Percentiles rank a stretch among this genome's conserved stretches.
Evolutionary conservation across 2,888 invertebrate species (phyloP).

Genomic region (Piscicola geometra): DNA sequence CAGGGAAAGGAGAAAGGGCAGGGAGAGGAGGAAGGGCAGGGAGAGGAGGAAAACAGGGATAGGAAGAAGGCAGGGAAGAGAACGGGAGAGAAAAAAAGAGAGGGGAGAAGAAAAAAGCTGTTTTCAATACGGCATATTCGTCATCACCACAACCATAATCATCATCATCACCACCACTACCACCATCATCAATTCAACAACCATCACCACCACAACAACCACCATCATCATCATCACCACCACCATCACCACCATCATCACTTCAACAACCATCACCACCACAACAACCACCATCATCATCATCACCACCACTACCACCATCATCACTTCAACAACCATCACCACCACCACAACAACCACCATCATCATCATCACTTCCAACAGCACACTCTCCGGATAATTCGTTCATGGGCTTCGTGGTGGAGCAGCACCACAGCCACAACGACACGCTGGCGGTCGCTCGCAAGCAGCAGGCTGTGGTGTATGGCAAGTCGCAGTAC

Average conservation of each 20-base stretch:
- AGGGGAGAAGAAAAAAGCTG: too few relatives aligned
- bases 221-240: not conserved
- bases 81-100: too few relatives aligned
- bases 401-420: constrained; percentile 58
- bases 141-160: too few relatives aligned
- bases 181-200: too few relatives aligned
- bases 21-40: too few relatives aligned
- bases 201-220: not conserved
- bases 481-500: constrained; percentile 58
- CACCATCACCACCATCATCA: not conserved
- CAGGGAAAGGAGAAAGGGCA: too few relatives aligned
- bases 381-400: constrained; percentile 58
- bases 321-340: not conserved
- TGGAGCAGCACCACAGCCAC: constrained; percentile 49
- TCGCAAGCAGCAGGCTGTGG: constrained; percentile 51
- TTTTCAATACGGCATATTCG: too few relatives aligned
- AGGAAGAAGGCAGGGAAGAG: too few relatives aligned
- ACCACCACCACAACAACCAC: too few relatives aligned
- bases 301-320: constrained; percentile 49
- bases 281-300: not conserved
- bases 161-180: too few relatives aligned
- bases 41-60: too few relatives aligned
- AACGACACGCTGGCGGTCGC: constrained; percentile 13
- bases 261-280: not conserved
- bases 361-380: constrained; percentile 41